Base-by-base conservation (phyloP, 64 coral and sea anemone species). In the Cladopsammia gracilis region DNA sequence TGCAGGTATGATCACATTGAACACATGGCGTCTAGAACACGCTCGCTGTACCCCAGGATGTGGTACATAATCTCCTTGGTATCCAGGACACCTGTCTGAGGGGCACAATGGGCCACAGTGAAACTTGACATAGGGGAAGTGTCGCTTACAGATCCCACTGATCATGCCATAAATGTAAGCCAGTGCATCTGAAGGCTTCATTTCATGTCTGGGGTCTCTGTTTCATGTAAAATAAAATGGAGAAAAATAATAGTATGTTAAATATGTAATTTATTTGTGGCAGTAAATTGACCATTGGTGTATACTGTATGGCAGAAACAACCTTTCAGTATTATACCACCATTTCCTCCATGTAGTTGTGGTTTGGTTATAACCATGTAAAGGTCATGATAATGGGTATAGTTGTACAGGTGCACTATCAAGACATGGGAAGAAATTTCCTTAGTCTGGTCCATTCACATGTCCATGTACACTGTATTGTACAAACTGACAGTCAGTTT, bases 41-140 rank as follows among this genome's bases (percentile, higher is more conserved):
- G 44, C 77, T 48, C 15, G 16, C 34, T 86, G 78, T n/a, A 80
- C 79, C 52, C 70, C 64, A 60, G 66, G 65, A 19, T 54, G 58
- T 54, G 93, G 25, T 58, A 83, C 46, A 10, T 20, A 18, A n/a
- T 79, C 87, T n/a, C 65, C 73, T 73, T 89, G 70, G 42, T 89
- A 64, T 23, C 93, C 93, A 70, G 87, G 93, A 46, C 93, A 95
- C 46, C 65, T 64, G 0, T 26, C 44, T 0, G 79, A 95, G 16
- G 77, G 87, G 50, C 93, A 95, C 13, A 62, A 78, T 60, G 93
- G 93, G 7, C 93, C 93, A 90, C 93, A 95, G 43, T 95, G 80
- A 54, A 95, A 95, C 18, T 45, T 78, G 23, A 85, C 48, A 89
- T 77, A 85, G 58, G 73, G 79, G 60, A 95, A 95, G 49, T 89